These are phyloP conservation scores for Centropyge bicolor DNA, from an alignment of 2,797 vertebrate genomes.

Conservation along the genomic window DNA sequence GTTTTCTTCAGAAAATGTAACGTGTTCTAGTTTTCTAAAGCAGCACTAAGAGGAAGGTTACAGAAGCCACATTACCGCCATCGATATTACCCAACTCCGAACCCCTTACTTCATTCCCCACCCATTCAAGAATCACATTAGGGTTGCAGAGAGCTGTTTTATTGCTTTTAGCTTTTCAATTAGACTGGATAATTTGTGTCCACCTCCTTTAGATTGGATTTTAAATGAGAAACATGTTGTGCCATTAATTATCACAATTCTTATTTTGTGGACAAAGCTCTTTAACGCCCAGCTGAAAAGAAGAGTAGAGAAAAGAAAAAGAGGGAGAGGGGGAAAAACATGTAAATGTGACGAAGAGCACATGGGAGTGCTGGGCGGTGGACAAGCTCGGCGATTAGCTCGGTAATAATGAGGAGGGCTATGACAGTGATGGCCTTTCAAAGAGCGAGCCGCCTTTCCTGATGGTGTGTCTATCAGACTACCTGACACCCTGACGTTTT, in stretches of 20 bases:
- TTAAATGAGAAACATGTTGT: conserved; percentile 84
- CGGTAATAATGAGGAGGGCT: conserved; percentile 34
- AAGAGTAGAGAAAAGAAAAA: conserved; percentile 8
- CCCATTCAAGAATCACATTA: conserved; percentile 77
- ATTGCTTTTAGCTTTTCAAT: conserved; percentile 84
- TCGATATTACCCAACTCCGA: conserved; percentile 51
- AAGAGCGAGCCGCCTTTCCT: conserved; percentile 6
- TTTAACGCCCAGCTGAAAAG: conserved; percentile 46
- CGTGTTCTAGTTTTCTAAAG: neutral
- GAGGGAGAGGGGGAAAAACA: conserved; percentile 11
- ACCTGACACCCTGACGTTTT: conserved; percentile 33
- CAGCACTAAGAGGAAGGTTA: conserved; percentile 55
- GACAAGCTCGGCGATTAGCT: conserved; percentile 66
- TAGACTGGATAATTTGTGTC: conserved; percentile 81
- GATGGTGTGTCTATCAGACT: conserved; percentile 39
- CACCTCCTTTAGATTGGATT: conserved; percentile 83
- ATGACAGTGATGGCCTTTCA: conserved; percentile 57
- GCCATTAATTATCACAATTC: conserved; percentile 84
- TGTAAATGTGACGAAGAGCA: conserved; percentile 43
- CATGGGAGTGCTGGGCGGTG: conserved; percentile 32
- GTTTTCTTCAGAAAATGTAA: neutral
- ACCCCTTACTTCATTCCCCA: conserved; percentile 60
- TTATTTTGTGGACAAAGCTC: conserved; percentile 76
- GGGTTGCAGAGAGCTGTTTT: conserved; percentile 65
- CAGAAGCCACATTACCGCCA: conserved; percentile 51